Evolutionary conservation across 2,797 vertebrate species (phyloP), one percentile per base, ranked within the genome.

Genomic region (Enteromius trimaculatus): DNA sequence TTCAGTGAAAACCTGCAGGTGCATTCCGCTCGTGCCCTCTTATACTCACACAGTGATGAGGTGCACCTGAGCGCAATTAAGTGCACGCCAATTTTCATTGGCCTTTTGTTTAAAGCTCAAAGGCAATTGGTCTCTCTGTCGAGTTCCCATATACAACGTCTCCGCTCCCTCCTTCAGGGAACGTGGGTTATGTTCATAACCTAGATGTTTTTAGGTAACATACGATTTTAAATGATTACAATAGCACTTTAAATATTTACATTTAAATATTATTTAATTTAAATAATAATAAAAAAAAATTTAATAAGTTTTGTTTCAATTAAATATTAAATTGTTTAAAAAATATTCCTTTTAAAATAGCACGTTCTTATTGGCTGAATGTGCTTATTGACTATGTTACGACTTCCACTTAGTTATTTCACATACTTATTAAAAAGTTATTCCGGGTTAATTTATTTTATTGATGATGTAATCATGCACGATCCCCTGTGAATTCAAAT

Each of bases 391-490:
- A 19, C 34, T 4, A 58, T 60, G 6, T 42, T 16, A 64, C 47
- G 72, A 75, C 16, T 62, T 77, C 44, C 29, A 29, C 23, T 31
- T 11, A 19, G 17, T 47, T 64, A 64, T 77, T 47, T 44, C 9
- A 77, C 9, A 62, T 9, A 17, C 6, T 76, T 58, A 42, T 58
- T 42, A 60, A 60, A 23, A 26, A 26, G 0, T 19, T 26, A 31
- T 44, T 3, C 8, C 2, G 1, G 51, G 16, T 58, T 58, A 55
- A 58, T 77, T 72, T 39, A 84, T 26, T 21, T 34, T 84, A 79
- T 17, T 51, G 19, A 66, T 66, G 88, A 86, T 71, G 55, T 91
- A 93, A 83, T 89, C 68, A 92, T 92, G 60, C 71, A 55, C 89
- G 88, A 90, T 60, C 84, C 86, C 83, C 86, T 90, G 92, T 86